phyloP scores from a whole-genome alignment of 2,113 vertebrate genomes.

The Symphodus melops region DNA sequence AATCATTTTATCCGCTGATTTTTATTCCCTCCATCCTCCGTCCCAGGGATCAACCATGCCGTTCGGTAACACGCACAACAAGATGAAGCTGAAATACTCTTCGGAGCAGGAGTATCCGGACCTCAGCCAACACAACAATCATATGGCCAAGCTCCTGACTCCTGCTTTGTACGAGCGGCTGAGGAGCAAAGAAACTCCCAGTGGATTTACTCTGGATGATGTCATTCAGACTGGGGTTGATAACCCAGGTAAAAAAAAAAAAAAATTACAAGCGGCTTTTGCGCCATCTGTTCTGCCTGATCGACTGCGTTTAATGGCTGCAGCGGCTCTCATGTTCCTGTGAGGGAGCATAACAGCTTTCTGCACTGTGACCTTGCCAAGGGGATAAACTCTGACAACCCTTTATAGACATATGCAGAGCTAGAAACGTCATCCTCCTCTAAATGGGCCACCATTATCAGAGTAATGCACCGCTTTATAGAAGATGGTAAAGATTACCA shows the following conservation, averaged over 20 bases:
- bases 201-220: conserved; percentile 94
- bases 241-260: conserved; percentile 94
- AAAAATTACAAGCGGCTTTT: conserved; percentile 27
- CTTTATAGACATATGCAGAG: conserved; percentile 6
- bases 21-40: conserved; percentile 51
- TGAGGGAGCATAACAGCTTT: neutral
- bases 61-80: conserved; percentile 95
- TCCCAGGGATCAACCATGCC: conserved; percentile 89
- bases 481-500: conserved; percentile 34
- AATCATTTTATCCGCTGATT: neutral
- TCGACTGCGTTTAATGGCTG: conserved; percentile 15
- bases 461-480: neutral
- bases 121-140: conserved; percentile 93
- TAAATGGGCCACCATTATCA: conserved; percentile 9
- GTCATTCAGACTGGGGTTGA: conserved; percentile 95
- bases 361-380: conserved; percentile 66
- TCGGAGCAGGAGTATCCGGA: conserved; percentile 90
- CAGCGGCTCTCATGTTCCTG: conserved; percentile 9
- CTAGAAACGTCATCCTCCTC: neutral
- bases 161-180: conserved; percentile 87
- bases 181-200: conserved; percentile 88
- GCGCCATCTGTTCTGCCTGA: conserved; percentile 45
- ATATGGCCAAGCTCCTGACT: conserved; percentile 94
- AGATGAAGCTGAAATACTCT: conserved; percentile 86
- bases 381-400: neutral